A percentile compares a stretch with the other conserved stretches of the same genome.
These are phyloP conservation scores for Homarus americanus DNA, from an alignment of 1,140 invertebrate genomes.

Conservation along the genomic window DNA sequence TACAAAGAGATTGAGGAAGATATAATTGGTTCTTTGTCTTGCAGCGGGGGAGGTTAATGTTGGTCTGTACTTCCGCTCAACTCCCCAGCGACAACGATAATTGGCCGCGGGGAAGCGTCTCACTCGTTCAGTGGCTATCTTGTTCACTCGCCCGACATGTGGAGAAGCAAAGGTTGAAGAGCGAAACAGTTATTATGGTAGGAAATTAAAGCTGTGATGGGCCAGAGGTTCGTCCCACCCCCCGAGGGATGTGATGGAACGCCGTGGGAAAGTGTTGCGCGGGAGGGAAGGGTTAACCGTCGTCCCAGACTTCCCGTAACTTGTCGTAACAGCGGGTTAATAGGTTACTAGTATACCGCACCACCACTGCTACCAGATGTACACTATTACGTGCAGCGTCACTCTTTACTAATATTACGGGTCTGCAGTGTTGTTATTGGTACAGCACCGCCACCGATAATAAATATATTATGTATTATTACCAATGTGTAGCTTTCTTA, in stretches of 20 bases:
- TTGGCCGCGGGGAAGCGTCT: background rate
- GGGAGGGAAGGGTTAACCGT: background rate
- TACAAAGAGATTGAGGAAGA: background rate
- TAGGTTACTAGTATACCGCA: background rate
- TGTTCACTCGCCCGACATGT: background rate
- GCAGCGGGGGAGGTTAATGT: slow-evolving; percentile 2
- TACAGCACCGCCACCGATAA: too few species aligned
- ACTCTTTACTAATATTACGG: too few species aligned
- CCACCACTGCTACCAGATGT: too few species aligned
- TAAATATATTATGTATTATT: too few species aligned
- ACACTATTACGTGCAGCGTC: too few species aligned
- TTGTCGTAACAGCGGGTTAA: background rate
- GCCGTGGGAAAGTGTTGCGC: background rate
- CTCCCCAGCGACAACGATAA: background rate
- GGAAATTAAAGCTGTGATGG: background rate
- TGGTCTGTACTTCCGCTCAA: slow-evolving; percentile 27
- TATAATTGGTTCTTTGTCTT: slow-evolving; percentile 38
- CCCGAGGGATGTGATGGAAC: background rate
- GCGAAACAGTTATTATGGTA: background rate
- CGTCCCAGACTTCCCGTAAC: background rate
- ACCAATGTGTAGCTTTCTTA: too few species aligned
- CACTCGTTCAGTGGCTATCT: background rate
- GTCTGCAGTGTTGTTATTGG: too few species aligned
- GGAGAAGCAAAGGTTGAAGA: background rate
- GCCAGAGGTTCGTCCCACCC: background rate